Base-by-base conservation (phyloP, 92 coral and sea anemone genomes). In the Bergia sp. region DNA sequence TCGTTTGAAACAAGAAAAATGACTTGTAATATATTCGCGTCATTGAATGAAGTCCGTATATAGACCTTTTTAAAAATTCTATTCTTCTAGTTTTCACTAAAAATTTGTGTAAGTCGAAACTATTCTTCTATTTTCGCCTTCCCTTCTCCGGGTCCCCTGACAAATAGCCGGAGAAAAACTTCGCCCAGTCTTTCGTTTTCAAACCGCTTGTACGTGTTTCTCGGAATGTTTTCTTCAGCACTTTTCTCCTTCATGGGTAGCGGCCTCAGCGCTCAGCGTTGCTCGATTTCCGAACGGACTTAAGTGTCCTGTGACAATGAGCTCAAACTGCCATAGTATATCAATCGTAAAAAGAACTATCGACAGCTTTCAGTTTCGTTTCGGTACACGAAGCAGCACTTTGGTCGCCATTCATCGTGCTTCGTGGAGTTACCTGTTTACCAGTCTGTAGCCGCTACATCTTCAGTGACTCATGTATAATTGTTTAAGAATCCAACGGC, bases 241-340 rank as follows among this genome's bases (percentile, higher is more conserved):
- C 80, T 76, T 4, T 40, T 50, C 45, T 23, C 80, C 47, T 39
- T 3, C 80, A 76, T 3, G 2, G 80, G 58, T 18, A 76, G 43
- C 10, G 12, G 80, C 43, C 45, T 76, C 80, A 76, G 80, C 80
- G 10, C 0, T 76, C 50, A 61, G 6, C 69, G 29, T 21, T 61
- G 69, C 8, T 61, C 37, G 50, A 44, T 44, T 76, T 76, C 80
- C 80, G 80, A 76, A 18, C 80, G 23, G 53, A 73, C 53, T 76
- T 37, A 42, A 15, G 45, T 76, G 49, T 76, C 80, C 21, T 20
- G 53, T 76, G 80, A 76, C 36, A 50, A 76, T 39, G 47, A 41
- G 50, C 80, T 76, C 80, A 76, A 76, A 7, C 80, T 76, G 41
- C 29, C 7, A n/a, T 41, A 76, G 43, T 13, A 15, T 76, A 4